A percentile compares a stretch with the other conserved stretches of the same genome.
These are phyloP conservation scores for Callithrix jacchus DNA, from an alignment of 2,113 vertebrate genomes.

Conservation along the genomic window DNA sequence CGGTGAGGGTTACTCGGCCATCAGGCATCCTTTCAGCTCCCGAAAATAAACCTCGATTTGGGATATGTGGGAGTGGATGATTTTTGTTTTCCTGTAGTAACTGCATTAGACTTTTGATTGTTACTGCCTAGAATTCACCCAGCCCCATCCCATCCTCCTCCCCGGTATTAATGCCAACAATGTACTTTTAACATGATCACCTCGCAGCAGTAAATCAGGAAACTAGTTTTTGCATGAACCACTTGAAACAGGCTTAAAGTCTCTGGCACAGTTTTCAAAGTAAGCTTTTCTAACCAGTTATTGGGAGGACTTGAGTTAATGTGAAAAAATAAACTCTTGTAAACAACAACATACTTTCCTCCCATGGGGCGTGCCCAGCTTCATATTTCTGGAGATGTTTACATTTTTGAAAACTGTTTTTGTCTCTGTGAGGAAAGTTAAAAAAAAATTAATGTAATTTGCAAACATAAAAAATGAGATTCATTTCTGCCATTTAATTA, in stretches of 20 bases:
- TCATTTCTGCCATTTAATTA: constrained; percentile 61
- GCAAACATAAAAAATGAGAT: constrained; percentile 38
- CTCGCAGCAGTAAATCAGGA: constrained; percentile 71
- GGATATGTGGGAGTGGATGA: neutral
- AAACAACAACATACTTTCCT: constrained; percentile 44
- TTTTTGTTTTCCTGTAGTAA: constrained; percentile 24
- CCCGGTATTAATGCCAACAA: neutral
- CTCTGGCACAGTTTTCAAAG: constrained; percentile 77
- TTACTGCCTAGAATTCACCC: neutral
- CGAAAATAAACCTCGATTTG: neutral
- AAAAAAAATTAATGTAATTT: constrained; percentile 39
- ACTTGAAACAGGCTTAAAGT: constrained; percentile 69
- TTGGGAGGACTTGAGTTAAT: constrained; percentile 64
- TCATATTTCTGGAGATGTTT: neutral
- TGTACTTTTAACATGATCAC: constrained; percentile 59
- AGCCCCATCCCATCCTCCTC: neutral
- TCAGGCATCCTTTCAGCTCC: neutral
- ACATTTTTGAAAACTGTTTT: constrained; percentile 34
- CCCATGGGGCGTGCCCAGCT: neutral
- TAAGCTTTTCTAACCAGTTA: constrained; percentile 73
- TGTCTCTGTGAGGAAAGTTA: constrained; percentile 3
- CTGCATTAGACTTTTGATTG: constrained; percentile 28
- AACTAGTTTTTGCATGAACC: constrained; percentile 72
- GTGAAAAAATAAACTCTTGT: constrained; percentile 50
- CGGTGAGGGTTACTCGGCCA: neutral